These are phyloP conservation scores for Melanotaenia pygmaea DNA, from an alignment of 2,797 vertebrate species.

Conservation along the genomic window DNA sequence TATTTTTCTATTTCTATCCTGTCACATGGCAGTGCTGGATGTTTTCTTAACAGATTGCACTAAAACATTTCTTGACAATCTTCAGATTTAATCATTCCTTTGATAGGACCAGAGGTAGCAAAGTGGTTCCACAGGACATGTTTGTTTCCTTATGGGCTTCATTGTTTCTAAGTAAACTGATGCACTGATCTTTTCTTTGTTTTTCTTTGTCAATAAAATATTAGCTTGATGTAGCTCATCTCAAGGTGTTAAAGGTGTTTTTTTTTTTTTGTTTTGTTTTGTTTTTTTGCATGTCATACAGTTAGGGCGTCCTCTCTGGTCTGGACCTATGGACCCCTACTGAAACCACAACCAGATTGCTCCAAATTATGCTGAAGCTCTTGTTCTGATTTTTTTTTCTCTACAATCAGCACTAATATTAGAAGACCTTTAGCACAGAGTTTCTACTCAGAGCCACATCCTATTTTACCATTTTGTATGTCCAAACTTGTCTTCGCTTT, in stretches of 20 bases:
- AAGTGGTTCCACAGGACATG: background rate
- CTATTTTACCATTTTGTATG: background rate
- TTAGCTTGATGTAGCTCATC: background rate
- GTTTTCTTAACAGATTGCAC: background rate
- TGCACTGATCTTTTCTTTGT: background rate
- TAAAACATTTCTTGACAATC: background rate
- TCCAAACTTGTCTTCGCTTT: background rate
- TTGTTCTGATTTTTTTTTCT: background rate
- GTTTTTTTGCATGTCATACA: background rate
- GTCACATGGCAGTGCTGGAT: constrained; percentile 28
- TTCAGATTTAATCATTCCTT: background rate
- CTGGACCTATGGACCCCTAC: background rate
- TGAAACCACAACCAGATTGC: background rate
- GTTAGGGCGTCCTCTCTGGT: background rate
- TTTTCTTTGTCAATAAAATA: background rate
- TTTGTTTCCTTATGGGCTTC: background rate
- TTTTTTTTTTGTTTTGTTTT: background rate
- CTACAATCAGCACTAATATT: background rate
- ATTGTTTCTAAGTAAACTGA: background rate
- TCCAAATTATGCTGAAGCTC: background rate
- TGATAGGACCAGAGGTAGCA: background rate
- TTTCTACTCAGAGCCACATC: background rate
- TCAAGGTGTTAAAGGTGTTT: too few species aligned
- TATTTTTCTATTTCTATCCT: constrained; percentile 61
- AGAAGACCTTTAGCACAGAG: background rate